Percentiles rank a stretch among this genome's conserved stretches.
Evolutionary conservation across 1,140 invertebrate species (phyloP).

Genomic region (Brachionus asplanchnoidis): DNA sequence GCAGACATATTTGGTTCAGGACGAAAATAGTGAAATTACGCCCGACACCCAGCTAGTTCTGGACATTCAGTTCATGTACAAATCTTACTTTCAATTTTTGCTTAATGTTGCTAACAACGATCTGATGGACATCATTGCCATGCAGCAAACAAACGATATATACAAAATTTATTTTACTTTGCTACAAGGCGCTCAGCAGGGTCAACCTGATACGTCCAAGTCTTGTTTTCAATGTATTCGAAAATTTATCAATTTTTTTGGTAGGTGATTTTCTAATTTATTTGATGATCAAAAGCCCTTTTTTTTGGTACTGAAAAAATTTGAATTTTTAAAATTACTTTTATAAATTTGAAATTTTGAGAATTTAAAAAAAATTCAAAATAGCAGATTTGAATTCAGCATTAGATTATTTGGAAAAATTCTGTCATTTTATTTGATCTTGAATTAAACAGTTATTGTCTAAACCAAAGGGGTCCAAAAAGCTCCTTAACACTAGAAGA

Average conservation of each 20-base stretch:
- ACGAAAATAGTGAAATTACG: conserved; percentile 30
- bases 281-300: no score
- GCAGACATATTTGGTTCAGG: conserved; percentile 4
- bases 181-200: conserved; percentile 29
- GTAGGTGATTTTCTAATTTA: neutral
- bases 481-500: no score
- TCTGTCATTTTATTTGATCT: no score
- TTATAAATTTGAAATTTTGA: no score
- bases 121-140: conserved; percentile 17
- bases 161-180: conserved; percentile 38
- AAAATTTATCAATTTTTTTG: conserved; percentile 20
- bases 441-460: no score
- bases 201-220: conserved; percentile 25
- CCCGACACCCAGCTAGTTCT: conserved; percentile 9
- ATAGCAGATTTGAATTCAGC: no score
- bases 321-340: no score
- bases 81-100: conserved; percentile 39
- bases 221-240: conserved; percentile 1
- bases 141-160: conserved; percentile 21
- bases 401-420: no score
- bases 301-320: no score
- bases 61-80: conserved; percentile 35
- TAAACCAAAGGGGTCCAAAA: no score
- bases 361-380: no score
- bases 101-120: conserved; percentile 31